Percentiles rank a stretch among this genome's conserved stretches.
phyloP scores from a whole-genome alignment of 2,888 invertebrate species.

The Drosophila subsilvestris region DNA sequence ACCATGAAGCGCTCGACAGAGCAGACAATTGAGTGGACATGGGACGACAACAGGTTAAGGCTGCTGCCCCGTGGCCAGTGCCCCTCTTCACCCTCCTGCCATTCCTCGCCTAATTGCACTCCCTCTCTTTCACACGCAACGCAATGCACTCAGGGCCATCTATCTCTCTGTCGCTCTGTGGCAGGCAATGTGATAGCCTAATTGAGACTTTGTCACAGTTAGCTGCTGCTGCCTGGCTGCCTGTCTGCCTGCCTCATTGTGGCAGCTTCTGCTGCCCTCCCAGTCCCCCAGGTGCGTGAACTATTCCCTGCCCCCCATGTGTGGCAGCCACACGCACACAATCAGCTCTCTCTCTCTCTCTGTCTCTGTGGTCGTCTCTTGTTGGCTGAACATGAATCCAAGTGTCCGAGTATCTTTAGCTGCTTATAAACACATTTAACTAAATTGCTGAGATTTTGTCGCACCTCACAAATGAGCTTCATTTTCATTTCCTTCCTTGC shows the following conservation, averaged over 20 bases:
- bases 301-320: conserved; percentile 30
- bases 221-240: conserved; percentile 35
- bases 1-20: conserved; percentile 27
- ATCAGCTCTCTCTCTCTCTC: conserved; percentile 8
- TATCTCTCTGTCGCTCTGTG: conserved; percentile 3
- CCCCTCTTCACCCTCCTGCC: conserved; percentile 45
- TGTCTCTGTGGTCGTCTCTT: conserved; percentile 11
- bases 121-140: conserved; percentile 13
- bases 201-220: conserved; percentile 79
- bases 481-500: conserved; percentile 7
- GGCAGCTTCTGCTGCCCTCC: conserved; percentile 16
- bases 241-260: conserved; percentile 21
- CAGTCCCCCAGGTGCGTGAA: conserved; percentile 53
- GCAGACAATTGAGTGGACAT: conserved; percentile 40
- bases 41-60: conserved; percentile 57
- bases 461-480: conserved; percentile 57
- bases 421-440: conserved; percentile 18
- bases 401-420: conserved; percentile 10
- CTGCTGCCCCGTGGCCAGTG: conserved; percentile 16
- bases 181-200: conserved; percentile 71
- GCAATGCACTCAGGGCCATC: background rate
- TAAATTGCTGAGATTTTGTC: conserved; percentile 42
- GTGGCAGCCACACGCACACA: conserved; percentile 32
- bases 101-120: conserved; percentile 70
- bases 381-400: conserved; percentile 17